phyloP scores from a whole-genome alignment of 2,797 vertebrate genomes.

The Ispidina lecontei region DNA sequence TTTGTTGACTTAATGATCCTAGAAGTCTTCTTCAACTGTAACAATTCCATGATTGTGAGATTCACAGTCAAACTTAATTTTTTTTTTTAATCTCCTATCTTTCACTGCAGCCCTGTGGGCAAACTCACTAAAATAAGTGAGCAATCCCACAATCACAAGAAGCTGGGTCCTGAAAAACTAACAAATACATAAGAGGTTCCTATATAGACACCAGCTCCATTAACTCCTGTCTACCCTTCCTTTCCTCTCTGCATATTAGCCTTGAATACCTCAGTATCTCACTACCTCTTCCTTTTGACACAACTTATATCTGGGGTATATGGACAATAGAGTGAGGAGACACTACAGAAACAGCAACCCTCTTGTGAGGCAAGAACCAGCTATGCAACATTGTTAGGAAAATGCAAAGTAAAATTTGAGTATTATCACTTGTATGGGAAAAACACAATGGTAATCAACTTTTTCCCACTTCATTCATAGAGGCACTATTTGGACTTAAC shows the following conservation, averaged over 20 bases:
- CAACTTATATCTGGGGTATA: neutral
- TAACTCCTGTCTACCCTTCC: neutral
- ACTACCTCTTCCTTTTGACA: neutral
- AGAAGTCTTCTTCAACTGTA: too few relatives aligned
- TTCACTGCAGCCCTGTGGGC: neutral
- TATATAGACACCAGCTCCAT: neutral
- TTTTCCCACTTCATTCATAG: neutral
- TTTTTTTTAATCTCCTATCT: neutral
- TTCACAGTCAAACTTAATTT: neutral
- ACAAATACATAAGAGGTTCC: neutral
- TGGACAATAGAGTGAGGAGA: neutral
- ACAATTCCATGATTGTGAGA: neutral
- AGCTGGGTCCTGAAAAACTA: neutral
- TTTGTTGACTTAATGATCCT: too few relatives aligned
- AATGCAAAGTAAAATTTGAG: neutral
- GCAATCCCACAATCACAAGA: neutral
- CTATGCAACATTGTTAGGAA: rapidly evolving
- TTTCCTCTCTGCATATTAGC: neutral
- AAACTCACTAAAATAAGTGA: neutral
- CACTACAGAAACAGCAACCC: neutral
- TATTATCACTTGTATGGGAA: neutral
- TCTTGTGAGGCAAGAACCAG: neutral
- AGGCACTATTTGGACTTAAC: neutral
- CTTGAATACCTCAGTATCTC: neutral
- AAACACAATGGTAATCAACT: neutral